Evolutionary conservation across 2,113 vertebrate genomes (phyloP).

Genomic region (Mus pahari): DNA sequence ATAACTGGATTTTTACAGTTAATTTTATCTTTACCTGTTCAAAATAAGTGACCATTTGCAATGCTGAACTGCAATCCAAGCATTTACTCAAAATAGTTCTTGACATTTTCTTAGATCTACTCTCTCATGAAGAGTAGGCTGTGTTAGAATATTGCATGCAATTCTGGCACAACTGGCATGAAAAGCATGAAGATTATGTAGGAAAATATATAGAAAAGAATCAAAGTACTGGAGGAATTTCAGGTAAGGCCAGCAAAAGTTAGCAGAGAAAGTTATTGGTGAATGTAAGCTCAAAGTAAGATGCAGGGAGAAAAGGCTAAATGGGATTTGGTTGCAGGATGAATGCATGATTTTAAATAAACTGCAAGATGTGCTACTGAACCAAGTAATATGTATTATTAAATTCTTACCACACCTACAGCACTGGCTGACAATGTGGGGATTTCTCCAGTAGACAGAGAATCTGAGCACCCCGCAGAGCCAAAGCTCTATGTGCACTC

Average conservation of each 20-base stretch:
- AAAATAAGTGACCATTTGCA: background rate
- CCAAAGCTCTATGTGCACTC: background rate
- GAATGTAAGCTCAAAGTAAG: slow-evolving; percentile 13
- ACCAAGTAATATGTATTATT: background rate
- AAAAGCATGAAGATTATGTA: slow-evolving; percentile 25
- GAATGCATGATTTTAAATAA: background rate
- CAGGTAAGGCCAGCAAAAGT: background rate
- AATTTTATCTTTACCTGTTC: slow-evolving; percentile 10
- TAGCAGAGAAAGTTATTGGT: background rate
- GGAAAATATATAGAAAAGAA: background rate
- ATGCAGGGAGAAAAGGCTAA: background rate
- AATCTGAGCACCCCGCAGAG: background rate
- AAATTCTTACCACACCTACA: background rate
- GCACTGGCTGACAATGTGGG: background rate
- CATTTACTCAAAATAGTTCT: slow-evolving; percentile 8
- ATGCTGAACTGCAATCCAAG: background rate
- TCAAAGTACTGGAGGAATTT: background rate
- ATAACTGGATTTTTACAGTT: slow-evolving; percentile 22
- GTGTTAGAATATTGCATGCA: background rate
- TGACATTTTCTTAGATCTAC: background rate
- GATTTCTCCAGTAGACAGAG: background rate
- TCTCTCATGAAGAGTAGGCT: background rate
- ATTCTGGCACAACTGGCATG: background rate
- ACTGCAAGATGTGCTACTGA: background rate
- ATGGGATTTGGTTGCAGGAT: slow-evolving; percentile 15